Base-by-base conservation (phyloP, 2,797 vertebrate genomes). In the Gorsachius magnificus region DNA sequence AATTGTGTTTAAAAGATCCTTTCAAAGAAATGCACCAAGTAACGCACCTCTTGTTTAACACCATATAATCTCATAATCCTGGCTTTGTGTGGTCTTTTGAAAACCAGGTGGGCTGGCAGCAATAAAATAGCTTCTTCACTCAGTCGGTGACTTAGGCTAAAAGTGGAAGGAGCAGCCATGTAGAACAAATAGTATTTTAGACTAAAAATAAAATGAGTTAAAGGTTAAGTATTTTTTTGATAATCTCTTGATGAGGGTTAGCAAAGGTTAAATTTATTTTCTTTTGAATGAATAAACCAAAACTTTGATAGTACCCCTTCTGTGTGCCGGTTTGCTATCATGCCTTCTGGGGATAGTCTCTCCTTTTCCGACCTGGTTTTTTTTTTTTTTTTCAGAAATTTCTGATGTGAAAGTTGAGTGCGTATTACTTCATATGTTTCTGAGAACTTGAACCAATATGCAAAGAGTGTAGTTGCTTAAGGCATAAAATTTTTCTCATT, bases 41-140 rank as follows among this genome's bases (percentile, higher is more conserved):
- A 84, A 69, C 33, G n/a, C 26, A 64, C 6, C 11, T 87, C 58
- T 91, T 95, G 72, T 93, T 93, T 90, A 91, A 84, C 36, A 64
- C 57, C 24, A 2, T 75, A 58, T 93, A 90, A 93, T 95, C 72
- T 93, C 9, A 8, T 96, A 95, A 95, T 95, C 88, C 66, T 88
- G 74, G 28, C 18, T 95, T 95, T 96, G 84, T 95, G 83, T 81
- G 76, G 72, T 53, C 94, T 89, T 83, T 54, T 83, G 81, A 87
- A 93, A 70, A 35, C 43, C 64, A 94, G 76, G 66, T 96, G 93
- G 86, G 46, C 76, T 92, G 75, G 38, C 63, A 83, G 76, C 72
- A 90, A 31, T 92, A 38, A 95, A 92, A 84, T 18, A 81, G 21
- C 61, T 79, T 93, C 87, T 93, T 89, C 11, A 3, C 54, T 92